phyloP scores from a whole-genome alignment of 2,888 invertebrate genomes.

The Melitaea athalia region DNA sequence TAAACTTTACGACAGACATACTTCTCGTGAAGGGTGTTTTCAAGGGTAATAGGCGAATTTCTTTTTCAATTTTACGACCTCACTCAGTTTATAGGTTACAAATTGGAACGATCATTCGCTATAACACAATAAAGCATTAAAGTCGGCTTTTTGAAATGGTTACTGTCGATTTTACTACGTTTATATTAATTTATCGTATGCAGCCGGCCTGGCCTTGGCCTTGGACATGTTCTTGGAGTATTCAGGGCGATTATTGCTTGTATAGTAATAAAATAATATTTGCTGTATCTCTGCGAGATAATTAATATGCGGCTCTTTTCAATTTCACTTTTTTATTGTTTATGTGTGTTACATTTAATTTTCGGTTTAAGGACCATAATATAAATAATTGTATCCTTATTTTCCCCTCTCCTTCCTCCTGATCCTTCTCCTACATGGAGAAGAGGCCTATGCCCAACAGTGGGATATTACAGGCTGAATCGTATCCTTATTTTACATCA shows the following conservation, averaged over 20 bases:
- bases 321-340: neutral
- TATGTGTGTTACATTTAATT: no score
- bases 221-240: neutral
- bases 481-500: no score
- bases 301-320: neutral
- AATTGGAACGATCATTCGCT: constrained; percentile 68
- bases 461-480: no score
- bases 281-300: neutral
- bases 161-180: constrained; percentile 9
- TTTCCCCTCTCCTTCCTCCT: no score
- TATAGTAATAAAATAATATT: neutral
- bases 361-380: no score
- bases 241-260: neutral
- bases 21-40: constrained; percentile 37
- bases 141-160: constrained; percentile 47
- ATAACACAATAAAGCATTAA: constrained; percentile 56
- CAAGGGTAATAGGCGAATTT: constrained; percentile 48
- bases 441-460: no score
- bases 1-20: constrained; percentile 55
- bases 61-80: constrained; percentile 58
- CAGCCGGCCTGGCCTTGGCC: constrained; percentile 1
- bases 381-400: no score
- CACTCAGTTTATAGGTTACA: constrained; percentile 62
- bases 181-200: constrained; percentile 1
- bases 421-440: no score